A percentile compares a stretch with the other conserved stretches of the same genome.
Evolutionary conservation across 2,888 invertebrate species (phyloP).

Genomic region (Apotomis betuletana): DNA sequence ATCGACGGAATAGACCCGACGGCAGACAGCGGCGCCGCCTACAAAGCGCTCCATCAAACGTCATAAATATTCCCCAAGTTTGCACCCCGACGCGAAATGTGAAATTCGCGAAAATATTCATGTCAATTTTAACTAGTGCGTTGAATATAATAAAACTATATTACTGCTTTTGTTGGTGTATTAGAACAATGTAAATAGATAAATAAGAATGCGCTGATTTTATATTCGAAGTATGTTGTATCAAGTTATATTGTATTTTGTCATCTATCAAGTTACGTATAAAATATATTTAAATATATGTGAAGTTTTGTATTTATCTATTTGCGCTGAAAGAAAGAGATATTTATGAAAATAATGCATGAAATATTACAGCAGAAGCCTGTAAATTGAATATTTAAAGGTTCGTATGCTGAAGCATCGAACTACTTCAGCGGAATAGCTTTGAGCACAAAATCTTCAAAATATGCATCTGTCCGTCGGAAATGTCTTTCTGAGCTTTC

Average conservation of each 20-base stretch:
- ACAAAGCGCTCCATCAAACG: constrained; percentile 77
- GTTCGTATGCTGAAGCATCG: constrained; percentile 60
- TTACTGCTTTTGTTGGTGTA: background rate
- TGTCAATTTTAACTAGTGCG: background rate
- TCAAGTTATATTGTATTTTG: too few species aligned
- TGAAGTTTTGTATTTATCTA: constrained; percentile 14
- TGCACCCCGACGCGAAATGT: constrained; percentile 62
- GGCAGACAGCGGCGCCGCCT: constrained; percentile 38
- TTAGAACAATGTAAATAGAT: background rate
- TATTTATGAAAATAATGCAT: constrained; percentile 30
- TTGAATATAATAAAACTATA: background rate
- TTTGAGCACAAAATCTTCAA: constrained; percentile 73
- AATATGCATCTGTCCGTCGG: constrained; percentile 74
- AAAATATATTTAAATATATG: too few species aligned
- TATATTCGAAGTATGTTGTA: too few species aligned
- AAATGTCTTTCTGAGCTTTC: constrained; percentile 71
- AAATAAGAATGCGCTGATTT: too few species aligned
- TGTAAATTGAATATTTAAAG: constrained; percentile 65
- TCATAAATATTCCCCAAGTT: constrained; percentile 78
- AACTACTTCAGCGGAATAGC: constrained; percentile 65
- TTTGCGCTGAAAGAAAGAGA: constrained; percentile 33
- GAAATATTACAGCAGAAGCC: constrained; percentile 49
- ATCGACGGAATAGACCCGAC: constrained; percentile 1
- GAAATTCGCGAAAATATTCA: background rate
- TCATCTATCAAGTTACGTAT: too few species aligned